Conservation (phyloP, 64 coral and sea anemone species). For the Anthopleura sola region DNA sequence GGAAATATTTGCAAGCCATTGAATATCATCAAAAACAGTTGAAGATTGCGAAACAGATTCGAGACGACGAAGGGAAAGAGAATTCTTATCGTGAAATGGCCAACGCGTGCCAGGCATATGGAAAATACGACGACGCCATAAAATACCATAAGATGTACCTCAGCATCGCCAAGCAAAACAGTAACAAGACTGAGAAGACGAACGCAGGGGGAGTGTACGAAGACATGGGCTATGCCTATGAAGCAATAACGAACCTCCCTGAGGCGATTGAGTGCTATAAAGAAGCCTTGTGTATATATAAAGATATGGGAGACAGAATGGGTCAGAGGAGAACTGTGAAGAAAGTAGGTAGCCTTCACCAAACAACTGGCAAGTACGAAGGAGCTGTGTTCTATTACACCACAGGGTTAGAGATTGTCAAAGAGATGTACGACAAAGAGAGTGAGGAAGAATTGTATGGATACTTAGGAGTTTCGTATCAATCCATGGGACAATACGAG, state of each 20-base stretch:
- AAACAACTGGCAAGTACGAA: too few relatives aligned
- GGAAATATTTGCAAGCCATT: background rate
- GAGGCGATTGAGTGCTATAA: background rate
- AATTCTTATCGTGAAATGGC: background rate
- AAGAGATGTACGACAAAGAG: too few relatives aligned
- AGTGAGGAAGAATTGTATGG: too few relatives aligned
- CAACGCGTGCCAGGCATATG: background rate
- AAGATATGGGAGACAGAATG: too few relatives aligned
- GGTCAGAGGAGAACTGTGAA: too few relatives aligned
- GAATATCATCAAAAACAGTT: background rate
- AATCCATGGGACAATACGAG: too few relatives aligned
- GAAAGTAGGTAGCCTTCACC: too few relatives aligned
- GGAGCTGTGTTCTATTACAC: too few relatives aligned
- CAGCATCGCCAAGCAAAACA: background rate
- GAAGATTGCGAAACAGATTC: background rate
- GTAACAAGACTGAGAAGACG: background rate
- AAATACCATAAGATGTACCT: background rate
- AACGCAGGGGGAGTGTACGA: background rate
- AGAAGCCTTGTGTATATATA: too few relatives aligned
- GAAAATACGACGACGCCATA: background rate
- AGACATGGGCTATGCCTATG: background rate
- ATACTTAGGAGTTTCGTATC: too few relatives aligned
- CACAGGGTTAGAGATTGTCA: too few relatives aligned
- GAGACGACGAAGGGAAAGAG: slow-evolving; percentile 10
- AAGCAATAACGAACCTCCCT: background rate